These are phyloP conservation scores for Adelosebastes latens DNA, from an alignment of 2,797 vertebrate genomes.

Conservation along the genomic window DNA sequence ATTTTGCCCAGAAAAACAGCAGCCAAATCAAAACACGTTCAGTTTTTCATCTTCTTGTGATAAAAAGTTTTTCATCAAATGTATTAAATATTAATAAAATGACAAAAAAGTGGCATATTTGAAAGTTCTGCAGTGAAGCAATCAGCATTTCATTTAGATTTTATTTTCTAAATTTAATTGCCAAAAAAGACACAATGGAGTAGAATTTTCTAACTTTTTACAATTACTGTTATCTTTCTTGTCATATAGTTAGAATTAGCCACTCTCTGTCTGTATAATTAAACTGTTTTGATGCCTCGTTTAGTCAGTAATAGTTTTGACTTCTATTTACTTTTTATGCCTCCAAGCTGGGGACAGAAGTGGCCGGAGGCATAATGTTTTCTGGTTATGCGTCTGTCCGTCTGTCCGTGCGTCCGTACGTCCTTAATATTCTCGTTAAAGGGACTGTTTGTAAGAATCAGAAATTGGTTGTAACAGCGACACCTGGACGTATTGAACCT, in stretches of 20 bases:
- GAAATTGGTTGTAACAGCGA: too few species aligned
- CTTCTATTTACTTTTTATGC: neutral
- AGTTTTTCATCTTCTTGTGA: neutral
- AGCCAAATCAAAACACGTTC: neutral
- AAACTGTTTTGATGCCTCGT: neutral
- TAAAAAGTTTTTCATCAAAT: neutral
- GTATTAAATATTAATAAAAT: neutral
- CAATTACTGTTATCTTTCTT: conserved; percentile 24
- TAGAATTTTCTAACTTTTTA: conserved; percentile 14
- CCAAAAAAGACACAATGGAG: neutral
- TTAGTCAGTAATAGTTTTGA: neutral
- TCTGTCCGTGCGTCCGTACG: neutral
- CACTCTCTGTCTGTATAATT: neutral
- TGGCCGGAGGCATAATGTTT: neutral
- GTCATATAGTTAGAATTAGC: neutral
- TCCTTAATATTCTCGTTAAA: too few species aligned
- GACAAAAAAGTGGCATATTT: neutral
- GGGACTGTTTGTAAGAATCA: too few species aligned
- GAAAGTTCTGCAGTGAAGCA: neutral
- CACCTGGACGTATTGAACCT: too few species aligned
- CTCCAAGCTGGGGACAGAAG: too few species aligned
- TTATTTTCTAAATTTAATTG: neutral
- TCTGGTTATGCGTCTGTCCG: neutral
- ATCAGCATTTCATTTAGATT: conserved; percentile 11
- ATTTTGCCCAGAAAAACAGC: neutral